These are phyloP conservation scores for Umimayanthus kanabou DNA, from an alignment of 92 coral and sea anemone genomes.

Conservation along the genomic window DNA sequence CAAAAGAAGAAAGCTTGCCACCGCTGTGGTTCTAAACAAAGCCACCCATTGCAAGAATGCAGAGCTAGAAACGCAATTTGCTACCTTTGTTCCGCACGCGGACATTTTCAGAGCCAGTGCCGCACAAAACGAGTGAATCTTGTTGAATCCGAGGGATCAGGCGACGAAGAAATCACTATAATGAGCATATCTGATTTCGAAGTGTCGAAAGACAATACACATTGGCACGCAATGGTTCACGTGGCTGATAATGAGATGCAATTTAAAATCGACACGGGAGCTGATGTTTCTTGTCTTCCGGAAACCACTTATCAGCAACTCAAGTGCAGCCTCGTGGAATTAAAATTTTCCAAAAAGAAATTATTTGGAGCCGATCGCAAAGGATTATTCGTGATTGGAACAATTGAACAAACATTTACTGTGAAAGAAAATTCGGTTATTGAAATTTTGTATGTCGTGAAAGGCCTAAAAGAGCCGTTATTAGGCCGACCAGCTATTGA, in stretches of 20 bases:
- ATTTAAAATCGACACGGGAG: not conserved
- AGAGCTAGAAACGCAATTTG: too few species aligned
- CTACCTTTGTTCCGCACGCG: not conserved
- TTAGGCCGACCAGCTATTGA: not conserved
- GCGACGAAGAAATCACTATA: too few species aligned
- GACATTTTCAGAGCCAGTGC: not conserved
- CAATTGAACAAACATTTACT: not conserved
- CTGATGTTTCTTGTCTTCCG: not conserved
- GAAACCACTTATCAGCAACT: not conserved
- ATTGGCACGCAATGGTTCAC: not conserved
- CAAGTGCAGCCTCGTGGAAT: not conserved
- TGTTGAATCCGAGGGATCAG: too few species aligned
- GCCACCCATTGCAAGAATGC: too few species aligned
- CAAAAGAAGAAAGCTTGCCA: too few species aligned
- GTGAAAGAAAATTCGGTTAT: not conserved
- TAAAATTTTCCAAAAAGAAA: not conserved
- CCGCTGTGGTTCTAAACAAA: too few species aligned
- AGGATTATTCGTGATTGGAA: not conserved
- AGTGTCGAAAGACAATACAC: too few species aligned
- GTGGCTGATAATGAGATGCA: not conserved
- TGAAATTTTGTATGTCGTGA: constrained; percentile 14
- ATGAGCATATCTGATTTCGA: too few species aligned
- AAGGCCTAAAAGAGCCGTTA: constrained; percentile 18
- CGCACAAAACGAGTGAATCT: not conserved
- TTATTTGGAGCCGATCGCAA: constrained; percentile 9